phyloP scores from a whole-genome alignment of 2,797 vertebrate species.

The Clarias pachynema region DNA sequence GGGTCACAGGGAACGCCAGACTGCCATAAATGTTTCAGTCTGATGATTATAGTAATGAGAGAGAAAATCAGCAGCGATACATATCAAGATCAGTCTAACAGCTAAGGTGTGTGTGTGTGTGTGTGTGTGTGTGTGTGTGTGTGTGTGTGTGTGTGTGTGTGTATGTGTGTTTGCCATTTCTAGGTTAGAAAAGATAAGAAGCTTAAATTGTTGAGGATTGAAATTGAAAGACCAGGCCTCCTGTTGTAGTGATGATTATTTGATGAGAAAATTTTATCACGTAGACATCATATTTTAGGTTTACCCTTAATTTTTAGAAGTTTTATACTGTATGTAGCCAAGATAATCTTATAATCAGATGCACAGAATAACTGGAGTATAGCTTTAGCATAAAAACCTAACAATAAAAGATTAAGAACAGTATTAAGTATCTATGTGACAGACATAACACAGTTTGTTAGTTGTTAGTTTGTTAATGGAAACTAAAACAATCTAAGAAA shows the following conservation, averaged over 20 bases:
- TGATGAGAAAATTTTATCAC: not conserved
- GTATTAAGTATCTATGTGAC: not conserved
- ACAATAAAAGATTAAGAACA: not conserved
- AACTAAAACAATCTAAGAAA: not conserved
- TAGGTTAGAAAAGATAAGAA: slow-evolving; percentile 12
- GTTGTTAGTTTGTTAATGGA: not conserved
- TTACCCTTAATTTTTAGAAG: not conserved
- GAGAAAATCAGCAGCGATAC: not conserved
- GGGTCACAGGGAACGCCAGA: slow-evolving; percentile 13
- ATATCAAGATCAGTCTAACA: not conserved
- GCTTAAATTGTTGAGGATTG: slow-evolving; percentile 9
- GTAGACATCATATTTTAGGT: slow-evolving; percentile 1
- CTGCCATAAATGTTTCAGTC: slow-evolving; percentile 44
- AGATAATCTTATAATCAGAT: not conserved
- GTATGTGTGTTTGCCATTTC: slow-evolving; percentile 1
- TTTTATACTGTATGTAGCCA: not conserved
- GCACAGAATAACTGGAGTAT: not conserved
- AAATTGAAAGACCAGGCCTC: not conserved
- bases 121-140: slow-evolving; percentile 13
- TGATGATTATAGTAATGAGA: slow-evolving; percentile 37
- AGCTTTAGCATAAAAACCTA: not conserved
- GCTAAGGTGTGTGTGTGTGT: slow-evolving; percentile 2
- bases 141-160: slow-evolving; percentile 9
- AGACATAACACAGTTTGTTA: not conserved
- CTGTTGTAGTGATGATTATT: not conserved